A percentile compares a stretch with the other conserved stretches of the same genome.
phyloP scores from a whole-genome alignment of 1,140 invertebrate species.

The Daktulosphaira vitifoliae region DNA sequence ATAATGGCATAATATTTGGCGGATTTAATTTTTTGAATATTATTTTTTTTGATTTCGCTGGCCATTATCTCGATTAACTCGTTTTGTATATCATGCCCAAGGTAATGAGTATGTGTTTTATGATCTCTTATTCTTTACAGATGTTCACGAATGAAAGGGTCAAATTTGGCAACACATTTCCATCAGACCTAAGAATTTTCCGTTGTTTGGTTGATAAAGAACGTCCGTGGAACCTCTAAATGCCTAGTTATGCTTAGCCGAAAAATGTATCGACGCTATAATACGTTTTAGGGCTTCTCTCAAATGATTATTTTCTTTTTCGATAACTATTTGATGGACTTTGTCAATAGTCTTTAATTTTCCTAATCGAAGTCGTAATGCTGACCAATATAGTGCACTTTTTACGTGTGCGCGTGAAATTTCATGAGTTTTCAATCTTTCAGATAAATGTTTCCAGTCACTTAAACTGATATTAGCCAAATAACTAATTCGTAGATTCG shows the following conservation, averaged over 20 bases:
- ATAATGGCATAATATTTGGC: background rate
- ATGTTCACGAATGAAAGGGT: background rate
- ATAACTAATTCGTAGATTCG: background rate
- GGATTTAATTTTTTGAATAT: background rate
- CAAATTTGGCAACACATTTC: background rate
- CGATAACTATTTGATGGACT: background rate
- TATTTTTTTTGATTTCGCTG: background rate
- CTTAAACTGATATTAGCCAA: background rate
- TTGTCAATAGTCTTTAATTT: background rate
- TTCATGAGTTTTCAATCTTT: background rate
- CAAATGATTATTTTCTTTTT: conserved; percentile 8
- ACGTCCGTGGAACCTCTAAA: background rate
- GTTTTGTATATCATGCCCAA: conserved; percentile 9
- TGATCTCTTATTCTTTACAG: background rate
- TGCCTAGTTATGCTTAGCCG: background rate
- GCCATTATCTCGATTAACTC: background rate
- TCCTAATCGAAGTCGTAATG: background rate
- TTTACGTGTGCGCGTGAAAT: background rate
- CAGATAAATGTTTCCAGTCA: background rate
- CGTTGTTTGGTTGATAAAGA: background rate
- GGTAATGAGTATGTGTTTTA: background rate
- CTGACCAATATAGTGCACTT: background rate
- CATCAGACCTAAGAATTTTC: background rate
- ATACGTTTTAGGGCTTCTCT: background rate
- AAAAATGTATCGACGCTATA: background rate